A percentile compares a stretch with the other conserved stretches of the same genome.
Evolutionary conservation across 2,888 invertebrate genomes (phyloP).

Genomic region (Xestia sexstrigata): DNA sequence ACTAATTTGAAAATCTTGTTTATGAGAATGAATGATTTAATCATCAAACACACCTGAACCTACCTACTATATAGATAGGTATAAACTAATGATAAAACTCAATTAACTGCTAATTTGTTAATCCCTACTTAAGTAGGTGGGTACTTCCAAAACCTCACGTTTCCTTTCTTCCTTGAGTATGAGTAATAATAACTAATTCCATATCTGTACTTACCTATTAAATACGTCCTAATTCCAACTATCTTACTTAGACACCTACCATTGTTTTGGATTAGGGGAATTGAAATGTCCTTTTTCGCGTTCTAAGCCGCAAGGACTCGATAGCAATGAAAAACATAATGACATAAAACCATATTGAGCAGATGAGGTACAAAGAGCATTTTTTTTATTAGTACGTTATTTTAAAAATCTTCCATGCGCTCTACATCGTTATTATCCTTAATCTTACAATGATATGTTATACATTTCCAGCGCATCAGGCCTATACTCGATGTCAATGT

Average conservation of each 20-base stretch:
- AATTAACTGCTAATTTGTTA: not conserved
- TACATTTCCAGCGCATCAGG: slow-evolving; percentile 74
- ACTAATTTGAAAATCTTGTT: slow-evolving; percentile 1
- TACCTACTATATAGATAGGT: not conserved
- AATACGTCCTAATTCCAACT: not conserved
- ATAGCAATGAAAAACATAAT: too few species aligned
- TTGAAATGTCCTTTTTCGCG: not conserved
- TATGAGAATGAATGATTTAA: slow-evolving; percentile 1
- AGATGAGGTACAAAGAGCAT: not conserved
- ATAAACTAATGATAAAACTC: not conserved
- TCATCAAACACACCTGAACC: not conserved
- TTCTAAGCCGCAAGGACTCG: not conserved
- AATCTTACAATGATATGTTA: not conserved
- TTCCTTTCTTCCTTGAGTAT: not conserved
- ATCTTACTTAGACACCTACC: not conserved
- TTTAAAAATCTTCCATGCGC: not conserved
- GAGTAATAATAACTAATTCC: not conserved
- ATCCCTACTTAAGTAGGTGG: too few species aligned
- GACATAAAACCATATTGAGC: not conserved
- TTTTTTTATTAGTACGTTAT: not conserved
- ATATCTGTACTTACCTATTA: not conserved
- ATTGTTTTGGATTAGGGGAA: too few species aligned
- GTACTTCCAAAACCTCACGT: not conserved
- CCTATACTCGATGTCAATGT: slow-evolving; percentile 77
- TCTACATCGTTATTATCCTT: not conserved